phyloP scores from a whole-genome alignment of 2,113 vertebrate genomes.

The Hyaena hyaena region DNA sequence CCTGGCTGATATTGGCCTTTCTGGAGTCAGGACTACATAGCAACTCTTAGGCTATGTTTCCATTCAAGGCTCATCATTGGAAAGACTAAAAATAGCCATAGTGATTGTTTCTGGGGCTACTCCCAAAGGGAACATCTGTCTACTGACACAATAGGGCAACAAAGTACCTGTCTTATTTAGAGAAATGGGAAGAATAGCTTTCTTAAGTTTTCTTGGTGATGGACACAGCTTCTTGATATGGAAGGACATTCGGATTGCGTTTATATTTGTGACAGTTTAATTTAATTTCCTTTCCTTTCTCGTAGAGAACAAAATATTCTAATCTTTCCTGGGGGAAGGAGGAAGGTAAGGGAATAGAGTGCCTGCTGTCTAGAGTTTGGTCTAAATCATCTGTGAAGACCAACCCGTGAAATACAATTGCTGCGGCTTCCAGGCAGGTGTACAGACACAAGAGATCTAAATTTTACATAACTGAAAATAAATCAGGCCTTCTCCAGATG shows the following conservation, averaged over 20 bases:
- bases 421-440: constrained; percentile 72
- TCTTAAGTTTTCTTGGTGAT: background rate
- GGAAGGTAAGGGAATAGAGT: constrained; percentile 18
- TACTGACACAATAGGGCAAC: background rate
- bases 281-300: constrained; percentile 51
- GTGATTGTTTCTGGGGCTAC: background rate
- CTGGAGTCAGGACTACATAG: background rate
- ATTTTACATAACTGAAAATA: constrained; percentile 83
- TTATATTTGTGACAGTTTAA: background rate
- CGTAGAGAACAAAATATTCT: constrained; percentile 41
- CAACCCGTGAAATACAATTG: constrained; percentile 71
- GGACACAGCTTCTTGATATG: background rate
- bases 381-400: constrained; percentile 71
- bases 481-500: constrained; percentile 75
- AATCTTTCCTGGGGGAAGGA: background rate
- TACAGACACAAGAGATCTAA: constrained; percentile 73
- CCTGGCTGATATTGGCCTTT: background rate
- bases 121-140: background rate
- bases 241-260: constrained; percentile 5
- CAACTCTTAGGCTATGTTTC: background rate
- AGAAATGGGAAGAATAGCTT: background rate
- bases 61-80: background rate
- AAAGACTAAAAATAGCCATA: background rate
- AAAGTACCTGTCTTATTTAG: background rate
- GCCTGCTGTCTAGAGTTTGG: constrained; percentile 43